phyloP scores from a whole-genome alignment of 2,113 vertebrate genomes.

The Epinephelus moara region DNA sequence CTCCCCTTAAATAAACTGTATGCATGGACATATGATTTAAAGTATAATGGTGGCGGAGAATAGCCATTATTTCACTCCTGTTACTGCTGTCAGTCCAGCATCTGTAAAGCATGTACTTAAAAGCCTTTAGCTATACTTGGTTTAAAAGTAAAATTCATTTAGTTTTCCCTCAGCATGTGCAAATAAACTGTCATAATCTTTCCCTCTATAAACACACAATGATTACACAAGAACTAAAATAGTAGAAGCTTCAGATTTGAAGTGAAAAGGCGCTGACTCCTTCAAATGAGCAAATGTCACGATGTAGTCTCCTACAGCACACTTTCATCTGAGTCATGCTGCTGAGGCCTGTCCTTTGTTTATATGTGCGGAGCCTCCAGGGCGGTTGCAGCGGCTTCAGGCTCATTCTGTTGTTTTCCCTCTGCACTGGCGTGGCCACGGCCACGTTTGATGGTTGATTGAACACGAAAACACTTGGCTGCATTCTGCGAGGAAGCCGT shows the following conservation, averaged over 20 bases:
- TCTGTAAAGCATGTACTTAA: background rate
- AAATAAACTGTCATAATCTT: constrained; percentile 6
- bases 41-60: background rate
- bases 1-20: background rate
- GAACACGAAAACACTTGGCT: constrained; percentile 79
- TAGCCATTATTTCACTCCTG: background rate
- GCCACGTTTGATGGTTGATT: constrained; percentile 85
- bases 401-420: constrained; percentile 74
- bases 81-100: background rate
- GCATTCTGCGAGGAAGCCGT: constrained; percentile 74
- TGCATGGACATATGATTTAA: constrained; percentile 1
- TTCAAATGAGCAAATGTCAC: constrained; percentile 45
- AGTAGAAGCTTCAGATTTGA: background rate
- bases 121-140: background rate
- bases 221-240: background rate
- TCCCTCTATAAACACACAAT: constrained; percentile 11
- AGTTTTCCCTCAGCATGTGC: constrained; percentile 9
- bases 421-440: constrained; percentile 63
- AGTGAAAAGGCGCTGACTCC: constrained; percentile 46
- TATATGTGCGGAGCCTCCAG: constrained; percentile 39
- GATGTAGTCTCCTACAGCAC: background rate
- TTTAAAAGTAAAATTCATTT: background rate
- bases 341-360: constrained; percentile 47
- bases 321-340: constrained; percentile 40
- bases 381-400: constrained; percentile 66